Percentiles rank a stretch among this genome's conserved stretches.
Evolutionary conservation across 2,888 invertebrate genomes (phyloP).

Genomic region (Drosophila leonis): DNA sequence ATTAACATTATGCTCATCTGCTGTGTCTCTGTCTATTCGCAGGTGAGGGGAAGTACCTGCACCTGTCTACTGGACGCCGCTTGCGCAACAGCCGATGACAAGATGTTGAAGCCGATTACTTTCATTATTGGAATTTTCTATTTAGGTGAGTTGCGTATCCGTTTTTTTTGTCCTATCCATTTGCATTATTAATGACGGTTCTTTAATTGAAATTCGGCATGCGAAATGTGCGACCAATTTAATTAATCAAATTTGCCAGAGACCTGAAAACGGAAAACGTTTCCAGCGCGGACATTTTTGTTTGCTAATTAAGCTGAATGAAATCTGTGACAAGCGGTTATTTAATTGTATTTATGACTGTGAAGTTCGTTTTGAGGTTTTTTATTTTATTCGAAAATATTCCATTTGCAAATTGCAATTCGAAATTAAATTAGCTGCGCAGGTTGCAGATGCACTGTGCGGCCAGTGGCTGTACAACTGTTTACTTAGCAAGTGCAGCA

Average conservation of each 20-base stretch:
- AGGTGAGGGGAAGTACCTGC: slow-evolving; percentile 56
- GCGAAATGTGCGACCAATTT: slow-evolving; percentile 40
- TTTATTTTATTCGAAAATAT: slow-evolving; percentile 8
- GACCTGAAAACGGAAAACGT: slow-evolving; percentile 31
- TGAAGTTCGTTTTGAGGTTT: background rate
- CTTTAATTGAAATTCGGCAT: slow-evolving; percentile 63
- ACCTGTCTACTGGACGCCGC: slow-evolving; percentile 33
- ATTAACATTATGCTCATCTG: slow-evolving; percentile 34
- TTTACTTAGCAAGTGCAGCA: background rate
- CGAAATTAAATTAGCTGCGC: slow-evolving; percentile 11
- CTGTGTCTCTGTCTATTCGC: slow-evolving; percentile 21
- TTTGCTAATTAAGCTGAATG: slow-evolving; percentile 36
- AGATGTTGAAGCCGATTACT: slow-evolving; percentile 77
- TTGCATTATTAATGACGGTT: slow-evolving; percentile 57
- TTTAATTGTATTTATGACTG: slow-evolving; percentile 26
- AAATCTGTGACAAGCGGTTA: slow-evolving; percentile 28
- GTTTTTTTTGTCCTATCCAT: slow-evolving; percentile 2
- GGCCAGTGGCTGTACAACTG: background rate
- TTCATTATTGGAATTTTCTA: slow-evolving; percentile 81
- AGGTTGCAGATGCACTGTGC: slow-evolving; percentile 5
- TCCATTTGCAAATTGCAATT: slow-evolving; percentile 20
- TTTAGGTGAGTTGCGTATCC: slow-evolving; percentile 73
- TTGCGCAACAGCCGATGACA: slow-evolving; percentile 72
- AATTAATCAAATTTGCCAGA: slow-evolving; percentile 60
- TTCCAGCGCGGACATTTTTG: slow-evolving; percentile 36